A percentile compares a stretch with the other conserved stretches of the same genome.
Evolutionary conservation across 2,888 invertebrate genomes (phyloP).

Genomic region (Drosophila borborema): DNA sequence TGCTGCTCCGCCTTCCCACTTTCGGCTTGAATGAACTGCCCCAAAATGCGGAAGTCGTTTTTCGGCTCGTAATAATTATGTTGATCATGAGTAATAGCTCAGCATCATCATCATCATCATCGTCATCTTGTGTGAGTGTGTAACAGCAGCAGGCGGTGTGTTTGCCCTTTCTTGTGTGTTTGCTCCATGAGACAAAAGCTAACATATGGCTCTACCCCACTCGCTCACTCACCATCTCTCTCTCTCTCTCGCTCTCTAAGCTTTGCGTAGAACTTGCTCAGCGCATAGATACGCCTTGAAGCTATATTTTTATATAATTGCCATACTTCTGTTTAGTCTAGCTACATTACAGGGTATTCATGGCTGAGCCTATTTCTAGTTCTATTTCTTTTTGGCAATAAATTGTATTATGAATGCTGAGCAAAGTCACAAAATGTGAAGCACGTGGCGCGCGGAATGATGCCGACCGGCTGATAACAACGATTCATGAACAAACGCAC

Average conservation of each 20-base stretch:
- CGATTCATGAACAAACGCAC: constrained; percentile 15
- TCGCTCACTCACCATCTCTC: not conserved
- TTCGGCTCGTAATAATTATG: constrained; percentile 38
- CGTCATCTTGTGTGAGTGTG: constrained; percentile 8
- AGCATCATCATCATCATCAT: not conserved
- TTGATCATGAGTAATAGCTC: constrained; percentile 54
- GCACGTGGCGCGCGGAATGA: constrained; percentile 51
- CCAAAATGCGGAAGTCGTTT: constrained; percentile 48
- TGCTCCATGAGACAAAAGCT: not conserved
- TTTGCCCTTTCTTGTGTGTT: not conserved
- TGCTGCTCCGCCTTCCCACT: not conserved
- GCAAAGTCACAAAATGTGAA: constrained; percentile 16
- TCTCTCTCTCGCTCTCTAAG: not conserved
- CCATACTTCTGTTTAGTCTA: fast-evolving
- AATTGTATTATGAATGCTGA: not conserved
- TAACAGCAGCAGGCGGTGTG: constrained; percentile 2
- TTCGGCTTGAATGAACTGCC: constrained; percentile 9
- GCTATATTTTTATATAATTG: not conserved
- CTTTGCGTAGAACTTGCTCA: not conserved
- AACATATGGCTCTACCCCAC: not conserved
- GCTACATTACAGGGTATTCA: not conserved
- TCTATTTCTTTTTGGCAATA: not conserved
- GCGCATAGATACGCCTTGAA: not conserved
- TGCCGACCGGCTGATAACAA: constrained; percentile 37
- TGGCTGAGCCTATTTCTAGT: not conserved